phyloP scores from a whole-genome alignment of 2,888 invertebrate species.

The Cryptus armator region DNA sequence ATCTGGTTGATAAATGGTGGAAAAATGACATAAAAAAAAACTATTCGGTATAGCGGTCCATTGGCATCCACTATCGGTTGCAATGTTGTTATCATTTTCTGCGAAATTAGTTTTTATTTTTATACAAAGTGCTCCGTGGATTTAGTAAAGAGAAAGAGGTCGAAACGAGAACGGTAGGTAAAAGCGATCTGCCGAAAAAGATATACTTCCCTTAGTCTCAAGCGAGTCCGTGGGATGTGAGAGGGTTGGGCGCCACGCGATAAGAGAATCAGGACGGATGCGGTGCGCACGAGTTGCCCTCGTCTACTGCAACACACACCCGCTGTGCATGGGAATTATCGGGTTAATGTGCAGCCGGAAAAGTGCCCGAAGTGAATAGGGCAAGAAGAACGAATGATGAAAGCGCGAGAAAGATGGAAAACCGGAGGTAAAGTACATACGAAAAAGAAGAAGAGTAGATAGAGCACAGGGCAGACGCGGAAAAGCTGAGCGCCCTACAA shows the following conservation, averaged over 20 bases:
- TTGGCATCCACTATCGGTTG: no score
- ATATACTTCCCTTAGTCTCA: slow-evolving; percentile 13
- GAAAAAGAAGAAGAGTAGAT: slow-evolving; percentile 28
- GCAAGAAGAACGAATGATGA: slow-evolving; percentile 32
- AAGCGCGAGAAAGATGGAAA: slow-evolving; percentile 13
- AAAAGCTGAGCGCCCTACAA: slow-evolving; percentile 13
- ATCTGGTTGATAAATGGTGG: no score
- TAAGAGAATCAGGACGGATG: slow-evolving; percentile 63
- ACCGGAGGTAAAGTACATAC: slow-evolving; percentile 34
- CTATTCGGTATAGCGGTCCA: no score
- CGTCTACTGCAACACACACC: background rate
- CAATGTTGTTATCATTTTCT: no score
- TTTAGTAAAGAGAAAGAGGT: no score
- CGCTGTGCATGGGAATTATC: slow-evolving; percentile 65
- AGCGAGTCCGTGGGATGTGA: slow-evolving; percentile 27
- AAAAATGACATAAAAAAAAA: no score
- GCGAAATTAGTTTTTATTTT: no score
- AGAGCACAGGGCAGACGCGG: background rate
- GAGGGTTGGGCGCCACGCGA: slow-evolving; percentile 62
- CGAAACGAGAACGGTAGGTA: background rate
- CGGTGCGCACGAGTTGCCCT: background rate
- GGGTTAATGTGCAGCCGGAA: slow-evolving; percentile 63
- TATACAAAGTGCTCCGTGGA: no score
- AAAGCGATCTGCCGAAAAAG: background rate
- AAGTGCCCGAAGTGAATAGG: slow-evolving; percentile 43